Evolutionary conservation across 2,797 vertebrate genomes (phyloP).

Genomic region (Simalia tracyae): DNA sequence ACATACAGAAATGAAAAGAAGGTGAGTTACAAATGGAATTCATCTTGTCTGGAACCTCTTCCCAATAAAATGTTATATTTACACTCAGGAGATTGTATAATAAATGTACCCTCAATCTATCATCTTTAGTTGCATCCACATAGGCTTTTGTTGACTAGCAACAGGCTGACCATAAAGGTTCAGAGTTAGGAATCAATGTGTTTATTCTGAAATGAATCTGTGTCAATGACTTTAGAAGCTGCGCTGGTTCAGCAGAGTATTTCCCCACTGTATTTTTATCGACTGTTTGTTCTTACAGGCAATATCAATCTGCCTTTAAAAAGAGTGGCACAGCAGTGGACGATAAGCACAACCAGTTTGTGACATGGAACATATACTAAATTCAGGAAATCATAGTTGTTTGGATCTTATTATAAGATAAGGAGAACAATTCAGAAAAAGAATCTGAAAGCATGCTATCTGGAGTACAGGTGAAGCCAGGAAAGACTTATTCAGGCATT

Average conservation of each 20-base stretch:
- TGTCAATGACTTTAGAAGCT: background rate
- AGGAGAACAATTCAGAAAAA: background rate
- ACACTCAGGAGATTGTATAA: background rate
- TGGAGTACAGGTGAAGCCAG: background rate
- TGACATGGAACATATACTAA: background rate
- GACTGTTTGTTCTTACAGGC: background rate
- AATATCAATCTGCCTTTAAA: background rate
- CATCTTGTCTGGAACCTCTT: no score
- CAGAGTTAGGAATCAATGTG: background rate
- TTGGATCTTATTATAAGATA: background rate
- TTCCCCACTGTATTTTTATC: background rate
- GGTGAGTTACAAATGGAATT: background rate
- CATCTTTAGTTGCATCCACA: background rate
- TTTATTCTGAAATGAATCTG: background rate
- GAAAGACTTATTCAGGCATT: background rate
- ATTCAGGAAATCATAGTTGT: constrained; percentile 3
- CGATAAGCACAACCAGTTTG: background rate
- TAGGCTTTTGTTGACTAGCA: background rate
- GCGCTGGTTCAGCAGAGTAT: background rate
- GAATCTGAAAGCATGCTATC: background rate
- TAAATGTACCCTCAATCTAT: background rate
- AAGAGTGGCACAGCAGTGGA: background rate
- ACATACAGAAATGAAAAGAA: background rate
- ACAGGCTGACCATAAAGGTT: background rate
- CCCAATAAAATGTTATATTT: background rate